phyloP scores from a whole-genome alignment of 2,888 invertebrate genomes.

The Agriopis aurantiaria region DNA sequence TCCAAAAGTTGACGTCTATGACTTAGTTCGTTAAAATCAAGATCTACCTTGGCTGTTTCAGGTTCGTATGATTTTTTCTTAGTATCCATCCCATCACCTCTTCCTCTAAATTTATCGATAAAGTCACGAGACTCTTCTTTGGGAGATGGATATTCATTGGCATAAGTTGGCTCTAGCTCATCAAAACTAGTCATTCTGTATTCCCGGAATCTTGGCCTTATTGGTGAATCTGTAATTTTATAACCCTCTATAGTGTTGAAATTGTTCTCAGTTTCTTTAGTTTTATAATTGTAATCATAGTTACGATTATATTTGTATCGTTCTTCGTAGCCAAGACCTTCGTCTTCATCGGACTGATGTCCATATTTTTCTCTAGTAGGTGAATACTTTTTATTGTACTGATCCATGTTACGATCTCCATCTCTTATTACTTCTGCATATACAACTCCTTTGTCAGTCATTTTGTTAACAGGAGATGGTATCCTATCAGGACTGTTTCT shows the following conservation, averaged over 20 bases:
- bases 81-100: conserved; percentile 89
- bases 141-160: conserved; percentile 71
- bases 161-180: conserved; percentile 82
- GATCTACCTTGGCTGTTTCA: conserved; percentile 70
- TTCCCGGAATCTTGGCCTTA: conserved; percentile 88
- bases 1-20: conserved; percentile 91
- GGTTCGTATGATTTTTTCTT: conserved; percentile 82
- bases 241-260: conserved; percentile 74
- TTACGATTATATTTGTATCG: conserved; percentile 74
- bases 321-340: conserved; percentile 92
- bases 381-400: conserved; percentile 72
- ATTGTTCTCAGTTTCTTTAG: conserved; percentile 76
- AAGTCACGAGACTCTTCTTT: conserved; percentile 65
- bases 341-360: conserved; percentile 91
- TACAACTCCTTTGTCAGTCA: conserved; percentile 88
- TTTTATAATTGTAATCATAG: conserved; percentile 80
- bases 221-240: conserved; percentile 86
- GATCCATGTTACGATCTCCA: conserved; percentile 61
- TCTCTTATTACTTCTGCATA: conserved; percentile 91
- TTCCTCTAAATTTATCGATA: conserved; percentile 84
- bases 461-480: conserved; percentile 78
- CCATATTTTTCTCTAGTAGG: conserved; percentile 80
- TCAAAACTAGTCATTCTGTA: conserved; percentile 84
- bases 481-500: conserved; percentile 81
- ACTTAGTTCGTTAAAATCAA: conserved; percentile 88